phyloP scores from a whole-genome alignment of 2,113 vertebrate species.

The Calyptomena viridis region DNA sequence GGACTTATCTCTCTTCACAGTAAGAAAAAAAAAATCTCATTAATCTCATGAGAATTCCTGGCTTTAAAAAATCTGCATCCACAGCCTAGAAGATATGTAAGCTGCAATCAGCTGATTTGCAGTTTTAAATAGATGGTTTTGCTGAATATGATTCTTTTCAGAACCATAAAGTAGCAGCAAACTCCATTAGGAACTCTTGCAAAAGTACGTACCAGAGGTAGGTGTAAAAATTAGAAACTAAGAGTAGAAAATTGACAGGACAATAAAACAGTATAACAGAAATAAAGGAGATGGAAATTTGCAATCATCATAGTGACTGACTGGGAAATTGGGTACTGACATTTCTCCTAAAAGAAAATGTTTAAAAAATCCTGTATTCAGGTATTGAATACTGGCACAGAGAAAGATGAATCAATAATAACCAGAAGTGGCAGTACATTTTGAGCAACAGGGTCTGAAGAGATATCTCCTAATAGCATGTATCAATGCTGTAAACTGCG shows the following conservation, averaged over 20 bases:
- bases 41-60: neutral
- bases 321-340: neutral
- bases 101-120: neutral
- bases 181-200: neutral
- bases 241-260: neutral
- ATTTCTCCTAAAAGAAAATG: neutral
- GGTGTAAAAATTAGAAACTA: neutral
- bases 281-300: neutral
- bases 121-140: neutral
- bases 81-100: neutral
- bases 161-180: neutral
- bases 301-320: neutral
- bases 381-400: neutral
- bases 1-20: neutral
- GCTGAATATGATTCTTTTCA: neutral
- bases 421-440: neutral
- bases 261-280: neutral
- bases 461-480: neutral
- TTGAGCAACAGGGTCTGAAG: neutral
- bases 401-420: neutral
- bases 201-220: neutral
- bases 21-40: neutral
- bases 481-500: neutral
- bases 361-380: neutral
- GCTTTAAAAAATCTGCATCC: neutral